Conservation (phyloP, 2,113 vertebrate species). For the Ageneiosus marmoratus region DNA sequence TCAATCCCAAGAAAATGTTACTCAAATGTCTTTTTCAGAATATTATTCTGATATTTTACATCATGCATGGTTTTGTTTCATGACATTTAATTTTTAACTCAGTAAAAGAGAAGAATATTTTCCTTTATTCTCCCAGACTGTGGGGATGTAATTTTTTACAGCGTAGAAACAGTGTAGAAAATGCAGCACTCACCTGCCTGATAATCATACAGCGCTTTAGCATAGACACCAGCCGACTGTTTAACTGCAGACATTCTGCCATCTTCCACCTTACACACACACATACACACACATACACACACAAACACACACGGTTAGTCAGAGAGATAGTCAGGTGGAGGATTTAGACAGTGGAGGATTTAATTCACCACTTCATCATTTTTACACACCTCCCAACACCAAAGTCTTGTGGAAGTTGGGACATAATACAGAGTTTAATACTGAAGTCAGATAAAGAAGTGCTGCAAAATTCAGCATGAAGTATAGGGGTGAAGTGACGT, state of each 20-base stretch:
- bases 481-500: too few relatives aligned
- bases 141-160: background rate
- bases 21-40: background rate
- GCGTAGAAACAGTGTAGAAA: too few relatives aligned
- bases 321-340: too few relatives aligned
- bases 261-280: slow-evolving; percentile 4
- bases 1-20: too few relatives aligned
- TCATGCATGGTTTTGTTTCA: background rate
- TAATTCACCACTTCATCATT: too few relatives aligned
- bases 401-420: too few relatives aligned
- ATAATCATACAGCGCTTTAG: slow-evolving; percentile 89
- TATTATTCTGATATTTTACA: background rate
- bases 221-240: slow-evolving; percentile 64
- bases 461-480: too few relatives aligned
- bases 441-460: too few relatives aligned
- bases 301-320: too few relatives aligned
- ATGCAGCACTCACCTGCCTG: slow-evolving; percentile 81
- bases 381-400: too few relatives aligned
- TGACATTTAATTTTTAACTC: background rate
- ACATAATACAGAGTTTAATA: too few relatives aligned
- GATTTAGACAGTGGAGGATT: too few relatives aligned
- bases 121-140: background rate
- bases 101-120: background rate
- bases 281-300: slow-evolving; percentile 15
- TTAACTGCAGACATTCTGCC: background rate